Evolutionary conservation across 2,113 vertebrate species (phyloP), one percentile per base, ranked within the genome.

Genomic region (Euleptes europaea): DNA sequence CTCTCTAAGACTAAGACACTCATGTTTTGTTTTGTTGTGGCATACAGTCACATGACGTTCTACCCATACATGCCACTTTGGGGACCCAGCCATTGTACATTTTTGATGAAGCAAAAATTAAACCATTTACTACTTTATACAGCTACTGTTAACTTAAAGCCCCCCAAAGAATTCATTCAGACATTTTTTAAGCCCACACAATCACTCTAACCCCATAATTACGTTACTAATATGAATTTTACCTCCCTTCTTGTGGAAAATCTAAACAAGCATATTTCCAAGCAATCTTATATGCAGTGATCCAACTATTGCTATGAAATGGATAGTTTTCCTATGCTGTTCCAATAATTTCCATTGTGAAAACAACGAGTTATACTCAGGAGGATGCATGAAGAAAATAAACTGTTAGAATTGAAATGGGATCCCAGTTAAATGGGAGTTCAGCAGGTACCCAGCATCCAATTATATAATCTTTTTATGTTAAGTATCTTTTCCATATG

Each of bases 191-290:
- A 83, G 38, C 13, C 54, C 14, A 33, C 5, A 23, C 15, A 44
- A 5, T 26, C 42, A 4, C 44, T 33, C 42, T 51, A 51, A 13
- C 26, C 12, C n/a, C 33, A 49, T 51, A 28, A 51, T 67, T 84
- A 66, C 47, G 12, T 14, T 19, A 47, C 57, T 38, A n/a, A 60
- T 38, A 65, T 60, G 10, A 12, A 33, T 15, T 70, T 73, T 85
- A 31, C 66, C 79, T 90, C 51, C 60, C 44, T n/a, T 38, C 35
- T 78, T 51, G 54, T 12, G n/a, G 79, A 66, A 90, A 78, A 78
- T 84, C 81, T 91, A 89, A 92, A 89, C 28, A 83, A 88, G 72
- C 82, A 88, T 86, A 85, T 89, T 80, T 60, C 87, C 73, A 35
- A 89, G 54, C 83, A 86, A 87, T 82, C 89, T 83, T 60, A 23